Percentiles rank a stretch among this genome's conserved stretches.
phyloP scores from a whole-genome alignment of 2,888 invertebrate genomes.

The Drosophila mercatorum region DNA sequence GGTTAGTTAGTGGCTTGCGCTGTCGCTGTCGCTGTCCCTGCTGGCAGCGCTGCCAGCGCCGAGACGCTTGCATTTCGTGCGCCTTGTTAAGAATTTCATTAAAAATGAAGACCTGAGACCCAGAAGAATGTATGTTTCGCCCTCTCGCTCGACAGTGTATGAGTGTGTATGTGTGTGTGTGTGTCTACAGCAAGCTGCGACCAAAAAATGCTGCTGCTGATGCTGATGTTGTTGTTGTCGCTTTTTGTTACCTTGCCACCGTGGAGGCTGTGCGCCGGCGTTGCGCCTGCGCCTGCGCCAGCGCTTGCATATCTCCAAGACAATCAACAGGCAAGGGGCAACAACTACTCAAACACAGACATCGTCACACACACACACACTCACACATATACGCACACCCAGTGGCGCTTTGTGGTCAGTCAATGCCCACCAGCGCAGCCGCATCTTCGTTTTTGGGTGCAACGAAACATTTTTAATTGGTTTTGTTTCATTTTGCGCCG shows the following conservation, averaged over 20 bases:
- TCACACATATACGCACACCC: conserved; percentile 14
- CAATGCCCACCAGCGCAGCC: conserved; percentile 72
- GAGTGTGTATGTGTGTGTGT: conserved; percentile 6
- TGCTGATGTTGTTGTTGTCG: conserved; percentile 69
- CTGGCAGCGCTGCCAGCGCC: conserved; percentile 42
- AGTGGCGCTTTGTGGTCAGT: conserved; percentile 62
- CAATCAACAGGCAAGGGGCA: conserved; percentile 67
- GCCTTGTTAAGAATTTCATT: conserved; percentile 83
- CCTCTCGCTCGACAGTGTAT: conserved; percentile 14
- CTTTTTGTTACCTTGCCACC: conserved; percentile 79
- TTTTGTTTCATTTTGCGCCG: conserved; percentile 80
- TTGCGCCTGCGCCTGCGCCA: conserved; percentile 73
- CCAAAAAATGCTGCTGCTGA: conserved; percentile 64
- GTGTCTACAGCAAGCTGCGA: conserved; percentile 45
- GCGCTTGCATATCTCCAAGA: conserved; percentile 78
- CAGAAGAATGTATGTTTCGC: conserved; percentile 76
- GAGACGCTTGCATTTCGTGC: conserved; percentile 70
- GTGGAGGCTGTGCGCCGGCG: conserved; percentile 80
- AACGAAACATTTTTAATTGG: conserved; percentile 82
- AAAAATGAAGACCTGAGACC: conserved; percentile 82
- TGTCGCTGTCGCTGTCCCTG: conserved; percentile 13
- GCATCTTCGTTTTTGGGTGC: conserved; percentile 80
- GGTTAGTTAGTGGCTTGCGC: conserved; percentile 73
- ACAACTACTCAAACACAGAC: conserved; percentile 2
- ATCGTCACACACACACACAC: not conserved